Base-by-base conservation (phyloP, 2,888 invertebrate species). In the Gonocerus acuteangulatus region DNA sequence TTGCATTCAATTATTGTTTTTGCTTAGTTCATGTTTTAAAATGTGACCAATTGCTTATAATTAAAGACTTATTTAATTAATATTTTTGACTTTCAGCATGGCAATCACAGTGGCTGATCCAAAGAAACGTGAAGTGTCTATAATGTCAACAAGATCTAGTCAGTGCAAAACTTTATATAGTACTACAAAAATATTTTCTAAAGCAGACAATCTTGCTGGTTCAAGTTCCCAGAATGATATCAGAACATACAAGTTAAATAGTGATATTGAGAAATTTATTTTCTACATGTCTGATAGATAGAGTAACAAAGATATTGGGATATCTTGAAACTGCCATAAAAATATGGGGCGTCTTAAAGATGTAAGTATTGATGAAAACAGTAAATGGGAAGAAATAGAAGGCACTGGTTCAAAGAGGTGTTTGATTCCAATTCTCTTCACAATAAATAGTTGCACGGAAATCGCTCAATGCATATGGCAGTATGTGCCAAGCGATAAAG, bases 281-380 rank as follows among this genome's bases (percentile, higher is more conserved):
- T 64, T 64, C 56, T 36, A 54, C 22, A 62, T 64, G 36, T 52
- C 64, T 32, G 64, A 51, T 49, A 60, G 59, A 3, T 64, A 62
- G 64, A 56, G 52, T 15, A 60, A 64, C 16, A n/a, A 36, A 3
- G 61, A 61, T 13, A 60, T 64, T 27, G 42, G 45, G 18, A 48
- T 62, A 2, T 64, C 62, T 15, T 22, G 62, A n/a, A 54, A 54
- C 7, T 64, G 61, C 48, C 45, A 49, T 19, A 47, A 51, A 9
- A 58, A 64, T 22, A 49, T 57, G 4, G 60, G 58, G 1, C 60
- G 59, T 34, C 48, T 64, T n/a, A n/a, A 2, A 22, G 27, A 54
- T 7, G 6, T n/a, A 0, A 32, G 7, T 9, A 45, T 19, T 13
- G 64, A 62, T 22, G 62, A 56, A 11, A 48, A 51, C 16, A 62